These are phyloP conservation scores for Hypocryptadius cinnamomeus DNA, from an alignment of 2,113 vertebrate species.

Conservation along the genomic window DNA sequence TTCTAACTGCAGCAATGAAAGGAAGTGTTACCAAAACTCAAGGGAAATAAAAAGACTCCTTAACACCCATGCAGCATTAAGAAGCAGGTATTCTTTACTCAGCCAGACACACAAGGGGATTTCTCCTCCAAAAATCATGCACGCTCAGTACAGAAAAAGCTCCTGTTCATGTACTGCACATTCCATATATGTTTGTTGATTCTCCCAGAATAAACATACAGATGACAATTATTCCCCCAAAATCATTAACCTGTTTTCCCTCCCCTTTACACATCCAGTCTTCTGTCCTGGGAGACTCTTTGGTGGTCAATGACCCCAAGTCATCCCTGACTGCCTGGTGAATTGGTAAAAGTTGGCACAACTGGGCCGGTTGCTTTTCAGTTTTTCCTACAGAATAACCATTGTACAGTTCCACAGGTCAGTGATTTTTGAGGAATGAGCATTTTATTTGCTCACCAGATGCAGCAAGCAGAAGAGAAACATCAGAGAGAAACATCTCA, in stretches of 20 bases:
- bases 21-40: background rate
- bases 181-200: background rate
- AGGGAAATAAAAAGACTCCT: background rate
- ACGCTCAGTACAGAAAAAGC: background rate
- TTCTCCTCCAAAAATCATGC: background rate
- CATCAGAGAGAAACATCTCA: background rate
- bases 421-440: background rate
- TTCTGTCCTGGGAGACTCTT: background rate
- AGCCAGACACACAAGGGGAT: background rate
- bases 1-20: background rate
- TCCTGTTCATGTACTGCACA: fast-evolving
- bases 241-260: background rate
- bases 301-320: background rate
- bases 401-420: background rate
- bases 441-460: background rate
- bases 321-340: background rate
- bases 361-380: background rate
- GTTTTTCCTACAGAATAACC: background rate
- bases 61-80: background rate
- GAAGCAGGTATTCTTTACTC: background rate
- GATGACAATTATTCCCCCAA: background rate
- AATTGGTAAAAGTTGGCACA: background rate
- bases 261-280: background rate
- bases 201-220: background rate
- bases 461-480: no score